These are phyloP conservation scores for Caenorhabditis sulstoni DNA, from an alignment of 2,888 invertebrate genomes.

Conservation along the genomic window DNA sequence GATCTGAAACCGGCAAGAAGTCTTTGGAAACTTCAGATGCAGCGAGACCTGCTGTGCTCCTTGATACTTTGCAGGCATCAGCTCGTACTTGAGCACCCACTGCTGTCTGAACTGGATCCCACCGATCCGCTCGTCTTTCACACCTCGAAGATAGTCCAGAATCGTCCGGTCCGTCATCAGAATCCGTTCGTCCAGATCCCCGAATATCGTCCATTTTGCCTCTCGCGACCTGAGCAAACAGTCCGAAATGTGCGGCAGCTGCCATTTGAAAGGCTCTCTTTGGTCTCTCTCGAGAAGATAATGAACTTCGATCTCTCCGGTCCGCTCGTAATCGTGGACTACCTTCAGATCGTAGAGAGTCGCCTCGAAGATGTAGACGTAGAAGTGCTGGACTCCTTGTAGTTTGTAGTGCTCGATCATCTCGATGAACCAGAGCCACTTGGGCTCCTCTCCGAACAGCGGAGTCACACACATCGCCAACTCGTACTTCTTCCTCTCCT, in stretches of 20 bases:
- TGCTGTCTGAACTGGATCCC: not conserved
- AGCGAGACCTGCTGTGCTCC: not conserved
- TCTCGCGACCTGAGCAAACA: constrained; percentile 29
- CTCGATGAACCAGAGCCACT: constrained; percentile 39
- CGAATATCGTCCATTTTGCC: constrained; percentile 45
- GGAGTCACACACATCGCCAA: constrained; percentile 31
- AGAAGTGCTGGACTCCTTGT: constrained; percentile 42
- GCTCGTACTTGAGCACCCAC: not conserved
- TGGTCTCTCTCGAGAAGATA: constrained; percentile 28
- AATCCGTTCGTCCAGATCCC: constrained; percentile 34
- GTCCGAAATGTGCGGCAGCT: constrained; percentile 27
- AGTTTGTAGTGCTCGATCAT: constrained; percentile 46
- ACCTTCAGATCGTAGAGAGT: constrained; percentile 19
- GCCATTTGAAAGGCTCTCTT: constrained; percentile 22
- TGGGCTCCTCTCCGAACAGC: constrained; percentile 36
- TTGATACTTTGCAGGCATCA: constrained; percentile 4
- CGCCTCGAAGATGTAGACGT: constrained; percentile 27
- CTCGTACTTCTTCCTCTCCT: constrained; percentile 21
- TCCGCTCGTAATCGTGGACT: constrained; percentile 31
- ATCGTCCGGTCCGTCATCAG: constrained; percentile 43
- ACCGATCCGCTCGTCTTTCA: not conserved
- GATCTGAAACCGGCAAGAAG: not conserved
- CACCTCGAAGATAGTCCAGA: constrained; percentile 20
- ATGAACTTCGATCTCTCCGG: constrained; percentile 33
- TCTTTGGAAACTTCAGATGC: too few relatives aligned